These are phyloP conservation scores for Thecocarcelia acutangulata DNA, from an alignment of 2,888 invertebrate genomes.

Conservation along the genomic window DNA sequence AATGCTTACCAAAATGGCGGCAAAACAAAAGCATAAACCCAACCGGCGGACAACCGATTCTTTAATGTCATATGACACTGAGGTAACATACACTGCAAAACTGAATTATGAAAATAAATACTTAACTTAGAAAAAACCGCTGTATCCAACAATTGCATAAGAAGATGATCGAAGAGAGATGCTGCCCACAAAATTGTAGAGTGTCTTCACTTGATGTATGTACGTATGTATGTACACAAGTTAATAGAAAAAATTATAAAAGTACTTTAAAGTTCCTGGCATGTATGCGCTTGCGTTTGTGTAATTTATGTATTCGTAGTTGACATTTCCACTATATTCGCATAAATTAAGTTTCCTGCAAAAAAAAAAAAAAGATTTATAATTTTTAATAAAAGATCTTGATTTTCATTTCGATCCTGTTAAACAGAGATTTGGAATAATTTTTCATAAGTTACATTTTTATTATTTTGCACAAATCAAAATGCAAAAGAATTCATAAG, in stretches of 20 bases:
- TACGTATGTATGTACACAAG: no score
- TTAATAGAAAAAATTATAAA: constrained; percentile 6
- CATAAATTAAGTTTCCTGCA: constrained; percentile 55
- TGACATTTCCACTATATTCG: constrained; percentile 56
- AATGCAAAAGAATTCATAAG: constrained; percentile 64
- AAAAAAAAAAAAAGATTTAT: constrained; percentile 8
- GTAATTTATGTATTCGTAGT: constrained; percentile 57
- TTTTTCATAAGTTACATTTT: constrained; percentile 63
- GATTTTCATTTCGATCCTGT: constrained; percentile 17
- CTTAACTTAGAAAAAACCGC: no score
- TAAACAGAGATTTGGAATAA: constrained; percentile 49
- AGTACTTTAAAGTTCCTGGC: background rate
- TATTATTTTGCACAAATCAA: constrained; percentile 64
- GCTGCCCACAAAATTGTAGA: no score
- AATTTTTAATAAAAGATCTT: constrained; percentile 5
- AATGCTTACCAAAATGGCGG: no score
- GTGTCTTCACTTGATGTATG: no score
- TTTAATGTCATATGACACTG: no score
- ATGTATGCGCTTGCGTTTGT: constrained; percentile 2
- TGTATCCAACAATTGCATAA: no score
- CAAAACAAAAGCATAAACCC: no score
- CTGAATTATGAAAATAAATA: no score
- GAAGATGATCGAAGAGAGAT: no score
- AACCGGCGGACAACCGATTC: no score
- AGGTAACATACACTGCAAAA: no score